Evolutionary conservation across 2,113 vertebrate genomes (phyloP).

Genomic region (Brachyhypopomus gauderio): DNA sequence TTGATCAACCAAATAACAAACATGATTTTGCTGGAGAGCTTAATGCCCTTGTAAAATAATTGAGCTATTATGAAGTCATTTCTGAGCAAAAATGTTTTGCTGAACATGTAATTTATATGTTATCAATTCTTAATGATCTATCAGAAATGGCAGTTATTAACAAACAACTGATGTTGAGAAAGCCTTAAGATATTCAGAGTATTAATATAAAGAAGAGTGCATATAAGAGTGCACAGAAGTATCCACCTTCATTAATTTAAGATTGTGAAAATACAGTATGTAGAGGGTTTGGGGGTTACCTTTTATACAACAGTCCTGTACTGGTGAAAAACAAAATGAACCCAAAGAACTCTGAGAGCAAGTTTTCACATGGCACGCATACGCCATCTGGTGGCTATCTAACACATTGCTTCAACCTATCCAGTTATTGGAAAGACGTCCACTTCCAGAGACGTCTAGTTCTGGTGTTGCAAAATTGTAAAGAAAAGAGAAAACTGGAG

Average conservation of each 20-base stretch:
- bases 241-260: neutral
- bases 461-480: neutral
- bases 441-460: neutral
- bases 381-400: slow-evolving; percentile 41
- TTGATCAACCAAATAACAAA: neutral
- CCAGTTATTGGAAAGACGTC: neutral
- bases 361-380: slow-evolving; percentile 3
- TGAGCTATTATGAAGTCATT: neutral
- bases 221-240: neutral
- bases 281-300: neutral
- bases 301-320: slow-evolving; percentile 17
- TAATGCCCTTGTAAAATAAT: neutral
- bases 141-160: neutral
- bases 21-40: neutral
- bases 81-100: neutral
- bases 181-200: neutral
- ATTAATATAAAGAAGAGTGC: neutral
- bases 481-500: neutral
- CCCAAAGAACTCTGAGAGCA: slow-evolving; percentile 39
- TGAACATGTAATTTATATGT: neutral
- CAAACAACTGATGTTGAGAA: neutral
- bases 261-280: neutral
- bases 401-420: slow-evolving; percentile 1
- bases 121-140: neutral
- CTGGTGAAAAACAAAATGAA: slow-evolving; percentile 46